Conservation (phyloP, 2,888 invertebrate genomes). For the Eulithis testata region DNA sequence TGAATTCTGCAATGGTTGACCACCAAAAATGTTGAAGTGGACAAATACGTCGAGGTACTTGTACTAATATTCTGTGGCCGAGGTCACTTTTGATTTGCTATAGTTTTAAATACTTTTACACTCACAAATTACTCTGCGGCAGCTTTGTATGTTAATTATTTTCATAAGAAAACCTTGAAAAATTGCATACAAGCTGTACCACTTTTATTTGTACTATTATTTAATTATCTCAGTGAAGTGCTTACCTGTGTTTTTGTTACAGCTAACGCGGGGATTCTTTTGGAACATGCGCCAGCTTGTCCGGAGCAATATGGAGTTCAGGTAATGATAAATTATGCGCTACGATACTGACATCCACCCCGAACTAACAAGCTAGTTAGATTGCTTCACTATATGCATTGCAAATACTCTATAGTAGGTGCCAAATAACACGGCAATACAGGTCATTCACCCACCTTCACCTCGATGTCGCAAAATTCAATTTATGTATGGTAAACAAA, state of each 20-base stretch:
- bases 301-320: constrained; percentile 92
- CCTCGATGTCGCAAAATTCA: too few relatives aligned
- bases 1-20: too few relatives aligned
- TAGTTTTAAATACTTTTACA: constrained; percentile 5
- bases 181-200: not conserved
- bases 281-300: constrained; percentile 89
- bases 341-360: too few relatives aligned
- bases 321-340: constrained; percentile 52
- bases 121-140: not conserved
- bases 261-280: constrained; percentile 86
- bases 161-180: constrained; percentile 3
- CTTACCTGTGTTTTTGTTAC: constrained; percentile 49
- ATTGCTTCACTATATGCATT: too few relatives aligned
- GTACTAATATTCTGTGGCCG: too few relatives aligned
- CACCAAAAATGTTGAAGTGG: not conserved
- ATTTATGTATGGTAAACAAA: too few relatives aligned
- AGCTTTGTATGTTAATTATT: constrained; percentile 1
- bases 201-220: constrained; percentile 5
- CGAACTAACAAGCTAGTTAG: too few relatives aligned
- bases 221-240: too few relatives aligned
- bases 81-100: constrained; percentile 5
- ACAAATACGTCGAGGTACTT: constrained; percentile 3
- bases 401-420: too few relatives aligned
- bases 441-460: too few relatives aligned
- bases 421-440: too few relatives aligned